Evolutionary conservation across 1,140 invertebrate genomes (phyloP).

Genomic region (Papilio machaon): DNA sequence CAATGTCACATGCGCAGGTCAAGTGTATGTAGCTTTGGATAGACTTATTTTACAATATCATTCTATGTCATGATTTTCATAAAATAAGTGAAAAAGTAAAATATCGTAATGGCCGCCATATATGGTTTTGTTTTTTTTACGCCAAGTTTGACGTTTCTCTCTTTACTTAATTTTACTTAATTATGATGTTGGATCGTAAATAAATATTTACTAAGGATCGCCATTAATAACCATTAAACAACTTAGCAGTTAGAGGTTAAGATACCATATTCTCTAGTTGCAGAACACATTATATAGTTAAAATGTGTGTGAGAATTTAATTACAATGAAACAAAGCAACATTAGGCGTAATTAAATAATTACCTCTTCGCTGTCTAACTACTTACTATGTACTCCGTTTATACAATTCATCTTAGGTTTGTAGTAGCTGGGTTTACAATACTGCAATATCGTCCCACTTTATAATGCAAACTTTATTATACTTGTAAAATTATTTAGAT

Average conservation of each 20-base stretch:
- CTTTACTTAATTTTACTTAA: no score
- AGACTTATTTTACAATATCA: no score
- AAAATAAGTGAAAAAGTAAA: no score
- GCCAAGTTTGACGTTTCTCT: no score
- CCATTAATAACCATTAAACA: neutral
- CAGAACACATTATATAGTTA: neutral
- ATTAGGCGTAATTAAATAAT: neutral
- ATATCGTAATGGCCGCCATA: no score
- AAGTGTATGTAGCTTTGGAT: neutral
- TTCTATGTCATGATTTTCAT: no score
- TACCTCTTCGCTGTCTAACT: neutral
- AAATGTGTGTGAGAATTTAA: neutral
- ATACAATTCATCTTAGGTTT: neutral
- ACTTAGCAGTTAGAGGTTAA: neutral
- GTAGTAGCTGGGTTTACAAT: neutral
- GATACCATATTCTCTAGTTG: neutral
- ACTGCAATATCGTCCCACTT: constrained; percentile 2
- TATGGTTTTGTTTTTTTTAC: no score
- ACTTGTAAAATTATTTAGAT: constrained; percentile 7
- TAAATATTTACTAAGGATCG: no score
- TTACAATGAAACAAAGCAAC: constrained; percentile 14
- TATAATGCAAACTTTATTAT: constrained; percentile 2
- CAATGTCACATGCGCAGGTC: constrained; percentile 15
- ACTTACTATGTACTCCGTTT: neutral
- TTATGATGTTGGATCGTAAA: no score